Percentiles rank a stretch among this genome's conserved stretches.
Evolutionary conservation across 2,113 vertebrate genomes (phyloP).

Genomic region (Oncorhynchus tshawytscha): DNA sequence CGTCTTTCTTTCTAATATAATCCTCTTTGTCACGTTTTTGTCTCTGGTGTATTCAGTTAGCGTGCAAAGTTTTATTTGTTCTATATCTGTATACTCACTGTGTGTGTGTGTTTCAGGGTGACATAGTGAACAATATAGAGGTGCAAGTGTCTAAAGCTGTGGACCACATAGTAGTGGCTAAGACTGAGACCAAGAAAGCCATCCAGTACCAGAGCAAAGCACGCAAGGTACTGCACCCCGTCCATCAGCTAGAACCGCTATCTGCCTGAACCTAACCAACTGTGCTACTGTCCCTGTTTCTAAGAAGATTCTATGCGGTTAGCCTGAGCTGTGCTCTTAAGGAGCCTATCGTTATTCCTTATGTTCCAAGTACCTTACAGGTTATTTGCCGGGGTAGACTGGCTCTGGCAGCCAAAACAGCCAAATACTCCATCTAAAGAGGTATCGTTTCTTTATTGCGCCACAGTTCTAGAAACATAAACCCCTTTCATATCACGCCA

Average conservation of each 20-base stretch:
- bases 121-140: conserved; percentile 86
- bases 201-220: conserved; percentile 78
- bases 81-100: conserved; percentile 3
- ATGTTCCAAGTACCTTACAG: too few relatives aligned
- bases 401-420: too few relatives aligned
- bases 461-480: too few relatives aligned
- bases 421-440: too few relatives aligned
- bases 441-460: too few relatives aligned
- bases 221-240: conserved; percentile 76
- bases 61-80: not conserved
- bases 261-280: not conserved
- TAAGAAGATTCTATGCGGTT: not conserved
- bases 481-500: too few relatives aligned
- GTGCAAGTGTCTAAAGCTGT: conserved; percentile 78
- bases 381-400: too few relatives aligned
- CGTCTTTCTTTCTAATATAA: not conserved
- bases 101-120: conserved; percentile 73
- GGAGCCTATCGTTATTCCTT: too few relatives aligned
- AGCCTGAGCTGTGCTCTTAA: too few relatives aligned
- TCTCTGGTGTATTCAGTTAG: not conserved
- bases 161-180: conserved; percentile 82
- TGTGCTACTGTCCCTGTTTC: not conserved
- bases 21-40: conserved; percentile 10
- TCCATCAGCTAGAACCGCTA: not conserved
- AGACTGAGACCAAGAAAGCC: conserved; percentile 79